These are phyloP conservation scores for Yponomeuta sedellus DNA, from an alignment of 2,888 invertebrate species.

Conservation along the genomic window DNA sequence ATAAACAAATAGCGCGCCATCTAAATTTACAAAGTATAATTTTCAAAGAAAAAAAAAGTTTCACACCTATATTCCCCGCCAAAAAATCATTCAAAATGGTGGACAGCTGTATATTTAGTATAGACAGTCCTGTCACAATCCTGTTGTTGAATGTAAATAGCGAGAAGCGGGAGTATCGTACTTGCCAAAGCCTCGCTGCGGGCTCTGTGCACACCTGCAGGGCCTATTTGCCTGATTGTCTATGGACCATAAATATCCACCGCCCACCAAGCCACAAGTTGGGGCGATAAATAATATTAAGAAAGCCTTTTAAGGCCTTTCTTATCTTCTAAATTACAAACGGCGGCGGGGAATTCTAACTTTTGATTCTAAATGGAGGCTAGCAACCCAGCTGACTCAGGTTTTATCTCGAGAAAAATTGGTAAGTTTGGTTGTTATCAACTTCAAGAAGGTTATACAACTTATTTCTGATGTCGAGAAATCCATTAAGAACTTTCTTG, in stretches of 20 bases:
- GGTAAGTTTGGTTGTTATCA: too few relatives aligned
- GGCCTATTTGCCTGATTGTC: constrained; percentile 1
- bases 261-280: neutral
- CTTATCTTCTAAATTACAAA: neutral
- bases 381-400: too few relatives aligned
- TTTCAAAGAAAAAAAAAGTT: too few relatives aligned
- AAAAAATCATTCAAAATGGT: too few relatives aligned
- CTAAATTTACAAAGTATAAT: too few relatives aligned
- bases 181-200: neutral
- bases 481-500: too few relatives aligned
- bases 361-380: neutral
- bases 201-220: neutral
- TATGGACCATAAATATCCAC: neutral
- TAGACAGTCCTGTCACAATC: neutral
- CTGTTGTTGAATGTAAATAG: neutral
- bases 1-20: too few relatives aligned
- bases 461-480: too few relatives aligned
- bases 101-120: too few relatives aligned
- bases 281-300: neutral
- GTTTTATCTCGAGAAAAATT: too few relatives aligned
- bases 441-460: too few relatives aligned
- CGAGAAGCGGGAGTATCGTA: neutral
- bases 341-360: neutral
- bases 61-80: too few relatives aligned
- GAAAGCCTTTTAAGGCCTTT: neutral